These are phyloP conservation scores for Gavialis gangeticus DNA, from an alignment of 2,113 vertebrate genomes.

Conservation along the genomic window DNA sequence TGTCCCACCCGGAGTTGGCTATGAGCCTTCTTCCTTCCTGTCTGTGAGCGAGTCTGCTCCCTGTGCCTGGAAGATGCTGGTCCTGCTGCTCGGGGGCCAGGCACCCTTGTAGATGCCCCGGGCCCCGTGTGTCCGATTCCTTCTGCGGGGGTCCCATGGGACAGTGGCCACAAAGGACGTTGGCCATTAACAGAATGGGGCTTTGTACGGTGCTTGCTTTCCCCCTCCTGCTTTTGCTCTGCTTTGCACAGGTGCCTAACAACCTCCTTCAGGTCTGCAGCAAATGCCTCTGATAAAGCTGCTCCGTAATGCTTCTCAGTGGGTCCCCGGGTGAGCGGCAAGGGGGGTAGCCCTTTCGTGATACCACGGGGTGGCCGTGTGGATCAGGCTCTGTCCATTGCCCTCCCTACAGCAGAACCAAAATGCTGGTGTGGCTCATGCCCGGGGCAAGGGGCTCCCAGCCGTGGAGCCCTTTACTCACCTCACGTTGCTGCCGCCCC, in stretches of 20 bases:
- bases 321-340: not conserved
- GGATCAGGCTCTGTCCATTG: not conserved
- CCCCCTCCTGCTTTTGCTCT: constrained; percentile 12
- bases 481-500: not conserved
- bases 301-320: not conserved
- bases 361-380: no score
- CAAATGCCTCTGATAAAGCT: constrained; percentile 43
- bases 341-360: no score
- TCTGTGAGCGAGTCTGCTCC: not conserved
- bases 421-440: constrained; percentile 27
- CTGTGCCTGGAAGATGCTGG: not conserved
- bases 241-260: not conserved
- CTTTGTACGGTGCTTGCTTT: not conserved
- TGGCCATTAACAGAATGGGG: not conserved
- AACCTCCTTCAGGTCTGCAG: constrained; percentile 39
- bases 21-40: not conserved
- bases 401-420: not conserved
- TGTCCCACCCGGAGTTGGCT: not conserved
- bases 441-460: not conserved
- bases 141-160: not conserved
- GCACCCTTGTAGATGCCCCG: not conserved
- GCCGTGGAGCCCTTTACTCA: not conserved
- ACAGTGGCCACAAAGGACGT: not conserved
- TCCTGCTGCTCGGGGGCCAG: not conserved
- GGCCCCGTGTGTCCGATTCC: not conserved